A percentile compares a stretch with the other conserved stretches of the same genome.
These are phyloP conservation scores for Pantelozetes paolii DNA, from an alignment of 2,888 invertebrate genomes.

Conservation along the genomic window DNA sequence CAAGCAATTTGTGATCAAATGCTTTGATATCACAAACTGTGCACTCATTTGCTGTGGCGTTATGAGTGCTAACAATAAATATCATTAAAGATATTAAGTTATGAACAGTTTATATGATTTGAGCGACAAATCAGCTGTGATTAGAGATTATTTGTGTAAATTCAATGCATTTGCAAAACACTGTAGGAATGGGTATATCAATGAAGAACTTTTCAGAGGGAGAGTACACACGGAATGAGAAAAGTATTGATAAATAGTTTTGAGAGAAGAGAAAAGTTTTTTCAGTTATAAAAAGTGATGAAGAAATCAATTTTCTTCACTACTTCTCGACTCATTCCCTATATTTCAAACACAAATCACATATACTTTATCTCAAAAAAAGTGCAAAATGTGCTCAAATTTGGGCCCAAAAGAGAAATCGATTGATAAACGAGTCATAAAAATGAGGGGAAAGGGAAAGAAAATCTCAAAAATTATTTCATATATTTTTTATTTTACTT, in stretches of 20 bases:
- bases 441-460: neutral
- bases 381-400: slow-evolving; percentile 20
- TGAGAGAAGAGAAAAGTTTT: neutral
- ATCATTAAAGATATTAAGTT: neutral
- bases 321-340: neutral
- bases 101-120: neutral
- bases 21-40: neutral
- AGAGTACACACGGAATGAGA: neutral
- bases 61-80: neutral
- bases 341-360: neutral
- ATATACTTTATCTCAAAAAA: slow-evolving; percentile 16
- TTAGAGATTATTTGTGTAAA: neutral
- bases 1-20: neutral
- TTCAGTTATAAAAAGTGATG: neutral
- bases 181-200: neutral
- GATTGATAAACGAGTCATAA: neutral
- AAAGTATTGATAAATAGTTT: slow-evolving; percentile 22
- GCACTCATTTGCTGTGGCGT: neutral
- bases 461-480: neutral
- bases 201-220: neutral
- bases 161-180: neutral
- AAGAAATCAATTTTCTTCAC: slow-evolving; percentile 4
- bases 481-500: neutral
- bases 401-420: neutral
- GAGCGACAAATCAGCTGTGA: neutral